Percentiles rank a stretch among this genome's conserved stretches.
These are phyloP conservation scores for Drosophila flavopinicola DNA, from an alignment of 2,888 invertebrate species.

Conservation along the genomic window DNA sequence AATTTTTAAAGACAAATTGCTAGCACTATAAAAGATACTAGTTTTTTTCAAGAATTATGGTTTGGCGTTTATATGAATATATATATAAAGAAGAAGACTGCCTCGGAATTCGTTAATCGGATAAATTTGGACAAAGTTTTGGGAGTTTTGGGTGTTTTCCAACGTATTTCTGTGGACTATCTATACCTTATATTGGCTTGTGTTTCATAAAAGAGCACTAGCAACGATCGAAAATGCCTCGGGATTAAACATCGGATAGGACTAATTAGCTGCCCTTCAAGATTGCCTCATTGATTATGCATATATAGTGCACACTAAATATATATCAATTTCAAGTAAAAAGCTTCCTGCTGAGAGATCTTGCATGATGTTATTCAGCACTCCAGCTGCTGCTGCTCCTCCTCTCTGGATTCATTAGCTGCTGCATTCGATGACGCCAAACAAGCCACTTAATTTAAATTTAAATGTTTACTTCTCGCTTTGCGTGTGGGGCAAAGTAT, in stretches of 20 bases:
- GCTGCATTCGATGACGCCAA: slow-evolving; percentile 75
- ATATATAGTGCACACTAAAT: neutral
- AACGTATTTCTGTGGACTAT: too few species aligned
- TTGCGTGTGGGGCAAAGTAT: slow-evolving; percentile 78
- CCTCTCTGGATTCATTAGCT: slow-evolving; percentile 65
- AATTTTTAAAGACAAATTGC: too few species aligned
- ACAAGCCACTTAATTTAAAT: slow-evolving; percentile 80
- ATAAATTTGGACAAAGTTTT: too few species aligned
- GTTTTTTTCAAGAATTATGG: too few species aligned
- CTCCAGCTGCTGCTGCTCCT: slow-evolving; percentile 1
- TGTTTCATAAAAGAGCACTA: too few species aligned
- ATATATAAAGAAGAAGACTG: too few species aligned
- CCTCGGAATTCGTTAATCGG: too few species aligned
- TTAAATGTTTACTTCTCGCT: slow-evolving; percentile 79
- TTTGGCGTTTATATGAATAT: too few species aligned
- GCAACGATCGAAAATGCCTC: too few species aligned
- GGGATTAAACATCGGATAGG: neutral
- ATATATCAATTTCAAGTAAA: slow-evolving; percentile 32
- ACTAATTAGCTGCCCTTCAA: neutral
- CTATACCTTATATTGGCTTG: too few species aligned
- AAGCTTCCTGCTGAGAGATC: slow-evolving; percentile 64
- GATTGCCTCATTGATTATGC: neutral
- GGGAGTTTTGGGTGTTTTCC: too few species aligned
- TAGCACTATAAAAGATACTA: too few species aligned
- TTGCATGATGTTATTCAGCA: slow-evolving; percentile 6